Base-by-base conservation (phyloP, 2,113 vertebrate genomes). In the Amazona vittata region DNA sequence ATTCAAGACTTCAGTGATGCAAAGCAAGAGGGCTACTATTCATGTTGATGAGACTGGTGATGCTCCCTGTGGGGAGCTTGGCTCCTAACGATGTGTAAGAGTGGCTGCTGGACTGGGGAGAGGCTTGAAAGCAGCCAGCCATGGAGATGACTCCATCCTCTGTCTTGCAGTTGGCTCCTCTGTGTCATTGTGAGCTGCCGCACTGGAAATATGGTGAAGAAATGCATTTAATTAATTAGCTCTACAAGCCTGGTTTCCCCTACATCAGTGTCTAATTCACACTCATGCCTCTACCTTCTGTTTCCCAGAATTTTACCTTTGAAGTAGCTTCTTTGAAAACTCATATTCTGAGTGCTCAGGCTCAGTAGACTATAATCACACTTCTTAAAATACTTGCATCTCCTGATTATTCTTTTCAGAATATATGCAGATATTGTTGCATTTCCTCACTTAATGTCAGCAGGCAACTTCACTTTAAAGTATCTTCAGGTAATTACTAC, bases 401-500 rank as follows among this genome's bases (percentile, higher is more conserved):
- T 60, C 83, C 90, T 73, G 68, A 74, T 95, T 88, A 86, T 70
- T 77, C 85, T 89, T 85, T 83, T 78, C 68, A 47, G 62, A 89
- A 96, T 96, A 86, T 85, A 67, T 92, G 94, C 93, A 91, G 86
- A 91, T 89, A 93, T 90, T 97, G 95, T 94, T 96, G 64, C 65
- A 52, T 95, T 89, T 91, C 67, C 74, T 76, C 91, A 44, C 91
- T 95, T 70, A 60, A 84, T 96, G 96, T 95, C 96, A 90, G 92
- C 96, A 97, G 96, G 96, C 18, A 60, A 26, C 83, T 52, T 84
- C 82, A 84, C 91, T 83, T 97, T 83, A 89, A 95, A 97, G 96
- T 50, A 83, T 91, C 90, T 97, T 76, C 93, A 95, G 83, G 95
- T 95, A 98, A 98, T 96, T 94, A 97, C 77, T 63, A 39, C n/a